Base-by-base conservation (phyloP, 2,888 invertebrate genomes). In the Saturnia japonica region DNA sequence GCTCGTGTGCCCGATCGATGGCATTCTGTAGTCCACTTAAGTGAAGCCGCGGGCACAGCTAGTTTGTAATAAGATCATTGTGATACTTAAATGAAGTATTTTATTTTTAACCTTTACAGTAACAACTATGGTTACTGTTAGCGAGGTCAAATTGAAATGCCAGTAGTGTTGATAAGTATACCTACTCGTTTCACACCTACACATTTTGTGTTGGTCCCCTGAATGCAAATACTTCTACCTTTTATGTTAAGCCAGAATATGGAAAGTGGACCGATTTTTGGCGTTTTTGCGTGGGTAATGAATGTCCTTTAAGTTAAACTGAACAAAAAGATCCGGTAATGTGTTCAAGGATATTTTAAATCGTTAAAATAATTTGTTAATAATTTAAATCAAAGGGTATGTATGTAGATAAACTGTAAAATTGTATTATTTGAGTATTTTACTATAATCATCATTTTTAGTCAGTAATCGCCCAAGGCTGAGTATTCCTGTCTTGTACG, bases 171-270 rank as follows among this genome's bases (percentile, higher is more conserved):
- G n/a, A 25, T 62, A 28, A 12, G 43, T 45, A 68, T 19, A 22
- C 40, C 28, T 28, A 67, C 77, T 79, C 80, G 75, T 82, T 80
- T 82, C 73, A 84, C 88, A 81, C 88, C 88, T 80, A 86, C 88
- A 79, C 79, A 67, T 79, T 79, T 82, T 78, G 80, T 79, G 78
- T 82, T 82, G 84, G 86, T 85, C 87, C 88, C 87, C 84, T 86
- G 82, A 78, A 88, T 89, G 86, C 83, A 86, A 89, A 88, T 87
- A 80, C 77, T 80, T 81, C 76, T 71, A 73, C 85, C 88, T 86
- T 85, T 81, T 87, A 82, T 78, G 82, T 77, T 73, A 74, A 79
- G 73, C 47, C 74, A 74, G 72, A 73, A 74, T 71, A 76, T 75
- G 77, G 77, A 81, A 88, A 87, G 84, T 87, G 74, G 85, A 83